Evolutionary conservation across 1,140 invertebrate genomes (phyloP).

Genomic region (Fopius arisanus): DNA sequence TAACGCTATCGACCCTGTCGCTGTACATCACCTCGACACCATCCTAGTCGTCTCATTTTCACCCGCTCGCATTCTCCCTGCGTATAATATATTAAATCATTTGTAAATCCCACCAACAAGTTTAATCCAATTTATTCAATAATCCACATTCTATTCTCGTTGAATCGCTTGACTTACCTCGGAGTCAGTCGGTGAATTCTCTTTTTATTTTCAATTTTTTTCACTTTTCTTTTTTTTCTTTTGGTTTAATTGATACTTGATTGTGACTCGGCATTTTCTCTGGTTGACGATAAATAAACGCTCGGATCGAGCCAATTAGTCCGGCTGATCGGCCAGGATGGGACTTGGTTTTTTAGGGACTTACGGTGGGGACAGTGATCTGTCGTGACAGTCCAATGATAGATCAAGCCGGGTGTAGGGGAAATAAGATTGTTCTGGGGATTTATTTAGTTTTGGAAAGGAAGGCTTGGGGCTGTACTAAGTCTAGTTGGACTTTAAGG

Average conservation of each 20-base stretch:
- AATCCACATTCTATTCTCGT: background rate
- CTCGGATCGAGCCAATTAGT: conserved; percentile 48
- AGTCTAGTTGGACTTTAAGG: no score
- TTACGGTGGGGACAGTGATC: no score
- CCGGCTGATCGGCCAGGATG: conserved; percentile 17
- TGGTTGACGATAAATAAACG: background rate
- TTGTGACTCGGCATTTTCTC: conserved; percentile 3
- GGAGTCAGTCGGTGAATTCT: no score
- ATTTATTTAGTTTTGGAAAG: no score
- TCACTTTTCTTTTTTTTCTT: no score
- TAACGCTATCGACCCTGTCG: conserved; percentile 66
- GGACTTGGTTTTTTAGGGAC: background rate
- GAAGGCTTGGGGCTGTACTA: no score
- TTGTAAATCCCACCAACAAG: background rate
- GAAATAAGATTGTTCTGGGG: no score
- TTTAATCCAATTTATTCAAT: background rate
- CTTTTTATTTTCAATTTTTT: no score
- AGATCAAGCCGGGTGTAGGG: no score
- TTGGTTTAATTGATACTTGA: conserved; percentile 15
- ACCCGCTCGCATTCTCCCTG: conserved; percentile 28
- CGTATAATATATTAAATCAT: background rate
- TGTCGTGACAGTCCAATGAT: no score
- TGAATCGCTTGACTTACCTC: background rate
- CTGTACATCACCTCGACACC: conserved; percentile 66
- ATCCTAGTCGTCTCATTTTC: conserved; percentile 59